A percentile compares a stretch with the other conserved stretches of the same genome.
These are phyloP conservation scores for Acholoe squamosa DNA, from an alignment of 2,888 invertebrate genomes.

Conservation along the genomic window DNA sequence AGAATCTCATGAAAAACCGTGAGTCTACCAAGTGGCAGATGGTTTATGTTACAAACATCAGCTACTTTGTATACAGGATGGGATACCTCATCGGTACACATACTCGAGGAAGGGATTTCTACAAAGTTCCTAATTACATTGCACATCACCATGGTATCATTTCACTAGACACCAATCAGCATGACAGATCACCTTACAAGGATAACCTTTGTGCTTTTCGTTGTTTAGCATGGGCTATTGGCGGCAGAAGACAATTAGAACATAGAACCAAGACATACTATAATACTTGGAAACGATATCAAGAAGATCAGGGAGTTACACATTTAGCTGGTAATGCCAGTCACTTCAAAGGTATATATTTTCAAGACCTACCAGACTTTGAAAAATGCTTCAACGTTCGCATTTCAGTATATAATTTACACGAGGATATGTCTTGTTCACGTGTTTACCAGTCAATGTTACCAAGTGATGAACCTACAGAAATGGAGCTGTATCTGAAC, in stretches of 20 bases:
- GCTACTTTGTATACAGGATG: not conserved
- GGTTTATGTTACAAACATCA: not conserved
- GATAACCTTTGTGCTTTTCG: not conserved
- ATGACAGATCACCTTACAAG: not conserved
- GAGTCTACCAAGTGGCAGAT: not conserved
- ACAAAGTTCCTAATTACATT: not conserved
- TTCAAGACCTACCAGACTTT: not conserved
- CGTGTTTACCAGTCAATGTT: not conserved
- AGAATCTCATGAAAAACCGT: not conserved
- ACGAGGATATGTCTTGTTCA: not conserved
- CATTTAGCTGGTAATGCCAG: not conserved
- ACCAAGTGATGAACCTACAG: not conserved
- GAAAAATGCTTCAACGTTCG: not conserved
- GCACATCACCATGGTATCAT: not conserved
- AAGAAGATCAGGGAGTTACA: not conserved
- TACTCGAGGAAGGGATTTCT: not conserved
- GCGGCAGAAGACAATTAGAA: not conserved
- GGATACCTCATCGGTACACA: not conserved
- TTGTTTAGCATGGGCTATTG: not conserved
- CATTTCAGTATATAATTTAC: not conserved
- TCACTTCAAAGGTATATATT: not conserved
- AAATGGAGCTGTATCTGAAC: not conserved
- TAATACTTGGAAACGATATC: not conserved
- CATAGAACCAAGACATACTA: not conserved
- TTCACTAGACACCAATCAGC: not conserved